Evolutionary conservation across 2,113 vertebrate species (phyloP).

Genomic region (Salminus brasiliensis): DNA sequence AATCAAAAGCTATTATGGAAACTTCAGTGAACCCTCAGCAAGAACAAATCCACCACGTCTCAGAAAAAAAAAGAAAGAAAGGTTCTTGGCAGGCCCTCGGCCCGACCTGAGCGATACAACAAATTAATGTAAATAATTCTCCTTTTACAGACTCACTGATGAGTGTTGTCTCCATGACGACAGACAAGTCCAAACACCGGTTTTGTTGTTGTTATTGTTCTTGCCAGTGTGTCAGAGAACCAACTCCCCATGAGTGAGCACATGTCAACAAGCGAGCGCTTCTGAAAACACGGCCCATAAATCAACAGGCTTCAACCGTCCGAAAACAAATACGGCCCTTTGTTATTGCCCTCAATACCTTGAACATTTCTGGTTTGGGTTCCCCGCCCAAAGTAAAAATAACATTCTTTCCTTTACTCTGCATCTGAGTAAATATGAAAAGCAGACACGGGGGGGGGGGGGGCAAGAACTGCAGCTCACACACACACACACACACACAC

Average conservation of each 20-base stretch:
- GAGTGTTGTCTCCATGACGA: constrained; percentile 72
- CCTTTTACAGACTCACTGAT: constrained; percentile 38
- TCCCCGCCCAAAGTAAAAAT: constrained; percentile 60
- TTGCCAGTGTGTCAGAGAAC: constrained; percentile 69
- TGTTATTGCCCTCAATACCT: constrained; percentile 51
- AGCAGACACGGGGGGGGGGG: constrained; percentile 1
- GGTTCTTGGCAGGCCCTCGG: neutral
- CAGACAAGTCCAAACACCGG: constrained; percentile 80
- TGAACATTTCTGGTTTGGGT: constrained; percentile 49
- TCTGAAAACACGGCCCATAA: constrained; percentile 78
- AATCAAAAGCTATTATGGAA: too few relatives aligned
- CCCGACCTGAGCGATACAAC: constrained; percentile 7
- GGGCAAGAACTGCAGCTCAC: neutral
- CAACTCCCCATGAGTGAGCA: constrained; percentile 57
- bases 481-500: constrained; percentile 6
- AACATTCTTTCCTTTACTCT: constrained; percentile 45
- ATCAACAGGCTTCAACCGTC: constrained; percentile 62
- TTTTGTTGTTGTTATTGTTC: constrained; percentile 82
- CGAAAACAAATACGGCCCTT: constrained; percentile 45
- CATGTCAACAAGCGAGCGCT: constrained; percentile 75
- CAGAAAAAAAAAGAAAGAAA: neutral
- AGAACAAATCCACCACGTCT: neutral
- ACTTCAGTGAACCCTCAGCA: neutral
- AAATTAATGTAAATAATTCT: constrained; percentile 45
- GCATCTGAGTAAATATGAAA: constrained; percentile 45